Evolutionary conservation across 2,797 vertebrate species (phyloP).

Genomic region (Hippoglossus hippoglossus): DNA sequence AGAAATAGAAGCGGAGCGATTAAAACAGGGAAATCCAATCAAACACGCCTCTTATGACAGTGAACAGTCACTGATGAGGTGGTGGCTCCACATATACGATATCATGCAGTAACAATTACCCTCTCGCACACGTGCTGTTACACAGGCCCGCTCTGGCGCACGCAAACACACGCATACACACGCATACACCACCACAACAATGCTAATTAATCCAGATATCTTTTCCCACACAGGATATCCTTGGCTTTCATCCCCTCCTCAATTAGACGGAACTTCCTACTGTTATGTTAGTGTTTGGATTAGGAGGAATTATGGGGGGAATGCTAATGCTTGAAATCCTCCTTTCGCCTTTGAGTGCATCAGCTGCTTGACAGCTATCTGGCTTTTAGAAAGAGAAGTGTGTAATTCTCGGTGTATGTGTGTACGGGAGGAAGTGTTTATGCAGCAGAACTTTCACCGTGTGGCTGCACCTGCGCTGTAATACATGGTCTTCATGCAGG

Average conservation of each 20-base stretch:
- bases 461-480: background rate
- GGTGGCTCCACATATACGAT: slow-evolving; percentile 36
- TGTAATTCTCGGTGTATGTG: slow-evolving; percentile 19
- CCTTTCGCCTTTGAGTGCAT: slow-evolving; percentile 70
- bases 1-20: slow-evolving; percentile 72
- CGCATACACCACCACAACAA: slow-evolving; percentile 45
- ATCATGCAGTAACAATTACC: slow-evolving; percentile 60
- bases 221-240: slow-evolving; percentile 72
- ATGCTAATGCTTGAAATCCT: slow-evolving; percentile 71
- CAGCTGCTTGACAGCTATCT: slow-evolving; percentile 57
- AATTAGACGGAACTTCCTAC: slow-evolving; percentile 75
- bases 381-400: slow-evolving; percentile 3
- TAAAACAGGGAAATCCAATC: slow-evolving; percentile 81
- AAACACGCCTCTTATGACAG: slow-evolving; percentile 74
- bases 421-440: background rate
- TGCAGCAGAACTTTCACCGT: no score
- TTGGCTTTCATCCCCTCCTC: slow-evolving; percentile 75
- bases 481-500: background rate
- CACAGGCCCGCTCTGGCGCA: slow-evolving; percentile 7
- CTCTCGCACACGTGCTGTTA: slow-evolving; percentile 15
- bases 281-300: slow-evolving; percentile 77
- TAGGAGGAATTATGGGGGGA: slow-evolving; percentile 74
- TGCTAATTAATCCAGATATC: slow-evolving; percentile 80
- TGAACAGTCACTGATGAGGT: slow-evolving; percentile 60
- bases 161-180: slow-evolving; percentile 10